These are phyloP conservation scores for Lithophane semibrunnea DNA, from an alignment of 2,888 invertebrate species.

Conservation along the genomic window DNA sequence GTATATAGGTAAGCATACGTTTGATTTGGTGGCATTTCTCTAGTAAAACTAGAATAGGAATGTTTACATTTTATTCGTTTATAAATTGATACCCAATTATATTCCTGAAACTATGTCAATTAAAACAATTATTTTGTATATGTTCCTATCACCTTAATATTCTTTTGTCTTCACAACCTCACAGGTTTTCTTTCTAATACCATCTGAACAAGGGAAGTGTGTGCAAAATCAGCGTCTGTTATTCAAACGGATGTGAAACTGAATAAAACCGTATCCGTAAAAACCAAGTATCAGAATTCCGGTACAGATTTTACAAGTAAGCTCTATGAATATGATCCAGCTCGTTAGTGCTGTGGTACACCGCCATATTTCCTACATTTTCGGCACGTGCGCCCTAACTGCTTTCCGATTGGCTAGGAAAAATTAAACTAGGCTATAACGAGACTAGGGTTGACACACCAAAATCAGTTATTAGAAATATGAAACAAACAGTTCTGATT, in stretches of 20 bases:
- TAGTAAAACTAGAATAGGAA: not conserved
- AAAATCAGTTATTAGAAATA: not conserved
- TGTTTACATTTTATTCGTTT: not conserved
- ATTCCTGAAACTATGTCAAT: not conserved
- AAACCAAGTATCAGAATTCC: not conserved
- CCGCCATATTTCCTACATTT: constrained; percentile 45
- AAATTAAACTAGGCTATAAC: constrained; percentile 35
- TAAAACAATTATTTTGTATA: not conserved
- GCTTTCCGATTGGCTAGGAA: constrained; percentile 47
- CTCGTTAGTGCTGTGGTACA: constrained; percentile 38
- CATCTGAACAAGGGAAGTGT: too few relatives aligned
- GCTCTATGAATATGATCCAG: constrained; percentile 21
- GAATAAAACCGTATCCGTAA: not conserved
- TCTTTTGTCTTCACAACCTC: not conserved
- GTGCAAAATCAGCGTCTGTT: too few relatives aligned
- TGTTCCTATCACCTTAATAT: not conserved
- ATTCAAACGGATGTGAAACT: not conserved
- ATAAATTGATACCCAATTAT: not conserved
- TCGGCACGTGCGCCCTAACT: constrained; percentile 42
- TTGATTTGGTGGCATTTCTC: not conserved
- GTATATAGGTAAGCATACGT: not conserved
- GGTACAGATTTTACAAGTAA: not conserved
- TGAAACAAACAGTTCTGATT: not conserved
- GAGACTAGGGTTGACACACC: constrained; percentile 28
- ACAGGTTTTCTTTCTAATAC: too few relatives aligned